Conservation (phyloP, 2,113 vertebrate genomes). For the Macrotis lagotis region DNA sequence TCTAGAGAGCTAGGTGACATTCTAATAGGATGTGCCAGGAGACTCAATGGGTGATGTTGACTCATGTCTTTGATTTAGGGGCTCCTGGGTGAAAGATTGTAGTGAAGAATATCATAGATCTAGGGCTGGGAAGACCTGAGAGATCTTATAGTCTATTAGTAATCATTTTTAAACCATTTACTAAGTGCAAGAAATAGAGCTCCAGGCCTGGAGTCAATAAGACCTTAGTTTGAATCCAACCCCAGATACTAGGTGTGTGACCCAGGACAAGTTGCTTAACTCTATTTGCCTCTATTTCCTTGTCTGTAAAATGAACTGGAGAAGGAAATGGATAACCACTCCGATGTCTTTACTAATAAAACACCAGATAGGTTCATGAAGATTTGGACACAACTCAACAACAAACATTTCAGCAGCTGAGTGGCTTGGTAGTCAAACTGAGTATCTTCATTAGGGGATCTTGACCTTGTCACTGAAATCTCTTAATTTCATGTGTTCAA, state of each 20-base stretch:
- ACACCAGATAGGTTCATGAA: too few species aligned
- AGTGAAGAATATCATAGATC: neutral
- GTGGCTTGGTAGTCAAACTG: neutral
- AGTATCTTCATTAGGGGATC: neutral
- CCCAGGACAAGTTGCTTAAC: neutral
- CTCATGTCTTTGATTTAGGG: neutral
- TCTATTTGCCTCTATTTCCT: neutral
- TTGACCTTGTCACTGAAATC: neutral
- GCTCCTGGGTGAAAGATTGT: neutral
- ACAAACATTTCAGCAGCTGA: too few species aligned
- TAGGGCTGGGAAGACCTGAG: neutral
- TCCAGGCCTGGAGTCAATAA: neutral
- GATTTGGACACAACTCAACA: too few species aligned
- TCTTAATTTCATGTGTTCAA: neutral
- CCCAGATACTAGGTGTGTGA: neutral
- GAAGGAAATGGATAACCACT: too few species aligned
- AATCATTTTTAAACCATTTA: neutral
- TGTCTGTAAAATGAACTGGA: too few species aligned
- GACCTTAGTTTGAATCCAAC: neutral
- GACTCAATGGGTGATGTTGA: neutral
- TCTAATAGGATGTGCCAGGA: neutral
- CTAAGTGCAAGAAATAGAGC: too few species aligned
- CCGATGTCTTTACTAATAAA: too few species aligned
- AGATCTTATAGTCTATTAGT: neutral
- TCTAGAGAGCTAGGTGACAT: neutral